Evolutionary conservation across 2,888 invertebrate genomes (phyloP), one percentile per base, ranked within the genome.

Genomic region (Teleiodes luculella): DNA sequence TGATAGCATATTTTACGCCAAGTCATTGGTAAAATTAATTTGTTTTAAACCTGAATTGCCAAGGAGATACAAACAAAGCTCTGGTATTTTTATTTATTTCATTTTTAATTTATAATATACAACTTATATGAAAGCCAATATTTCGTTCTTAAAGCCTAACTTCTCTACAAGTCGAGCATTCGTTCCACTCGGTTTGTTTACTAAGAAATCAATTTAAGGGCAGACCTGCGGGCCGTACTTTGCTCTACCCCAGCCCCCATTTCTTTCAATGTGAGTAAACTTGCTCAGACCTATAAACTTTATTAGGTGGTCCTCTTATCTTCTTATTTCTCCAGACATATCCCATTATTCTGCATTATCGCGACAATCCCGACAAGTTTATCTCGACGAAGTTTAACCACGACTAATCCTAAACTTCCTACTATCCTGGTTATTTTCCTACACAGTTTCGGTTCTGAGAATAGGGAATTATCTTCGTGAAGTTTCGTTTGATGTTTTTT

Each of bases 261-360:
- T 80, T 70, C 68, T 82, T 80, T 76, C 78, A 82, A 84, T 86
- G 70, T 78, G 74, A 74, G 70, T 78, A 71, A 76, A 78, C 74
- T 74, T 77, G 68, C 62, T 55, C 70, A 68, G 71, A 73, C 74
- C 74, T 73, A 83, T 79, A 83, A 83, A 84, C 74, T 75, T 78
- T 75, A 72, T 76, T 80, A 72, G 71, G 65, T 60, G 67, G 64
- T 57, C 66, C 64, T 65, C 73, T 76, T 84, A 81, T 86, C 83
- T 80, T 67, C 70, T 80, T 74, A 78, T 83, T 78, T 75, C 74
- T 66, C 66, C 64, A 65, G 73, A 70, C 76, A 72, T 74, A 71
- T 72, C 69, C 78, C 83, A 83, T 87, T 85, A 85, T 76, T 86
- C 76, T 76, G 68, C 69, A 80, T 86, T 86, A 85, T 84, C 82